Evolutionary conservation across 2,888 invertebrate genomes (phyloP).

Genomic region (Aromia moschata): DNA sequence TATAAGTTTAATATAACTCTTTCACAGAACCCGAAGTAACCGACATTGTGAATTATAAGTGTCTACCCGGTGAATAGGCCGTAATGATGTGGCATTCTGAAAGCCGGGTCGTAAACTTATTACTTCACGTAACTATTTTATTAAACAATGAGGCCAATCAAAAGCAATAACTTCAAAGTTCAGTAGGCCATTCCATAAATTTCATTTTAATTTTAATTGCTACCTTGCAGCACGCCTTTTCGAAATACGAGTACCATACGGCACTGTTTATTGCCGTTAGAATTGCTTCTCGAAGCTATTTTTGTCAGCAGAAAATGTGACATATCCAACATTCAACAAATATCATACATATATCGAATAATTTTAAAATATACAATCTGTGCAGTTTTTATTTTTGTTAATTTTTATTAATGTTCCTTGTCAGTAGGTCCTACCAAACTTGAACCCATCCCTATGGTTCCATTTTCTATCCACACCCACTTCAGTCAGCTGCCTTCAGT

Average conservation of each 20-base stretch:
- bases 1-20: too few relatives aligned
- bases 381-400: too few relatives aligned
- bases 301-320: slow-evolving; percentile 12
- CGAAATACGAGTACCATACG: slow-evolving; percentile 14
- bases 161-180: slow-evolving; percentile 13
- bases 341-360: too few relatives aligned
- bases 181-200: slow-evolving; percentile 18
- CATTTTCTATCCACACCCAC: too few relatives aligned
- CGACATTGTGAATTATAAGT: neutral
- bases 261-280: neutral
- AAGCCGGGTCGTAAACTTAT: neutral
- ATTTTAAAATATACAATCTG: too few relatives aligned
- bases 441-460: too few relatives aligned
- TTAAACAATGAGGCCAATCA: slow-evolving; percentile 1
- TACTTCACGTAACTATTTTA: neutral
- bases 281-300: neutral
- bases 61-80: neutral
- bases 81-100: neutral
- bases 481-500: too few relatives aligned
- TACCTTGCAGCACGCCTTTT: neutral
- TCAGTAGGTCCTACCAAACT: too few relatives aligned
- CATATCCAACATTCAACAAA: slow-evolving; percentile 4
- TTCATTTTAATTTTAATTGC: slow-evolving; percentile 10
- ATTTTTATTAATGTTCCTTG: too few relatives aligned
- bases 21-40: neutral